Evolutionary conservation across 2,113 vertebrate genomes (phyloP).

Genomic region (Menidia beryllina): DNA sequence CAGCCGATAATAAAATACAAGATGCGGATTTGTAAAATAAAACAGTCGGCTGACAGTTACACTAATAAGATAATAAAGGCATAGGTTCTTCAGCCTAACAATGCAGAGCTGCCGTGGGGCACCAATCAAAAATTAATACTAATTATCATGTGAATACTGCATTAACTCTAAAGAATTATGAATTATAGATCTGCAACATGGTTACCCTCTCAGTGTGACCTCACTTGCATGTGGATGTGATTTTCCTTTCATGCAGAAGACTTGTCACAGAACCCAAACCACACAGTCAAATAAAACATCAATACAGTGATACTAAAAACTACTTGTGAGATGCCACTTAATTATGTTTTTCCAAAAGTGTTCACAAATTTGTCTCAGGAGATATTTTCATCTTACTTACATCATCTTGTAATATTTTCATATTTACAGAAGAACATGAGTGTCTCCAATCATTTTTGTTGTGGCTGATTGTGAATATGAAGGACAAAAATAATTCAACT

Average conservation of each 20-base stretch:
- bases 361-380: neutral
- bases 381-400: neutral
- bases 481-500: conserved; percentile 44
- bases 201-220: conserved; percentile 73
- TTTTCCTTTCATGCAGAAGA: conserved; percentile 41
- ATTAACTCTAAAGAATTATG: conserved; percentile 79
- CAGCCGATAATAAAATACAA: conserved; percentile 73
- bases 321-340: neutral
- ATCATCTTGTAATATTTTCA: conserved; percentile 18
- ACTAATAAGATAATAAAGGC: conserved; percentile 78
- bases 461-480: conserved; percentile 38
- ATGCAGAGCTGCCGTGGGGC: conserved; percentile 74
- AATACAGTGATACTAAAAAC: conserved; percentile 4
- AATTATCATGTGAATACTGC: conserved; percentile 84
- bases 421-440: neutral
- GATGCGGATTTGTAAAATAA: conserved; percentile 80
- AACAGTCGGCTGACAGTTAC: conserved; percentile 79
- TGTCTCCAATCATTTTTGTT: conserved; percentile 24
- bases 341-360: neutral
- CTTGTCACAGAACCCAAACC: conserved; percentile 40
- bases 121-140: conserved; percentile 83
- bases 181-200: conserved; percentile 83
- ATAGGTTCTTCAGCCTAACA: conserved; percentile 63
- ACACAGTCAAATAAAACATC: conserved; percentile 29
- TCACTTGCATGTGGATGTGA: conserved; percentile 54